Evolutionary conservation across 1,140 invertebrate species (phyloP).

Genomic region (Drosophila elegans): DNA sequence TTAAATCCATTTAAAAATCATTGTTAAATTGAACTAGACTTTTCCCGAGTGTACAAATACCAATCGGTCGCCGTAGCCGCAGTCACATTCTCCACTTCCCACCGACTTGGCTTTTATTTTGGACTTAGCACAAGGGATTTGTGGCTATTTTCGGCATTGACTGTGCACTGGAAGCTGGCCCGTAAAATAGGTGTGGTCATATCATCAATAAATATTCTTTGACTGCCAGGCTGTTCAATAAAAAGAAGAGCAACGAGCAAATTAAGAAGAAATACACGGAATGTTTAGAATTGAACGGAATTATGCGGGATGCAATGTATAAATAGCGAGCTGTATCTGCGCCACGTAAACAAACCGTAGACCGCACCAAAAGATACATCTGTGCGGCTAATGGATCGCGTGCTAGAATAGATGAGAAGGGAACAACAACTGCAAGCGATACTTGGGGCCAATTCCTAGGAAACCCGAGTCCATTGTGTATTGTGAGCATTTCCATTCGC

Average conservation of each 20-base stretch:
- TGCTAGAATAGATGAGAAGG: slow-evolving; percentile 32
- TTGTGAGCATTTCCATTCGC: slow-evolving; percentile 51
- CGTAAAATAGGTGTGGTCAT: slow-evolving; percentile 81
- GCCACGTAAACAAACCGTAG: slow-evolving; percentile 68
- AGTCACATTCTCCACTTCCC: slow-evolving; percentile 48
- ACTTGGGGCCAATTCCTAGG: slow-evolving; percentile 42
- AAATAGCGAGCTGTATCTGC: slow-evolving; percentile 67
- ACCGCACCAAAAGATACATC: slow-evolving; percentile 37
- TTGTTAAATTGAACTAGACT: no score
- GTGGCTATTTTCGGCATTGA: slow-evolving; percentile 67
- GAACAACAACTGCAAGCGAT: slow-evolving; percentile 44
- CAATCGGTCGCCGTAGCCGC: slow-evolving; percentile 20
- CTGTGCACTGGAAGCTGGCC: slow-evolving; percentile 27
- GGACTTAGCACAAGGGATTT: slow-evolving; percentile 74
- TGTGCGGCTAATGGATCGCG: slow-evolving; percentile 56
- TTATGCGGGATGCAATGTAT: slow-evolving; percentile 61
- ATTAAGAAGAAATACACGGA: slow-evolving; percentile 70
- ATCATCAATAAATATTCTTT: slow-evolving; percentile 75
- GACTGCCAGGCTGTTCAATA: slow-evolving; percentile 59
- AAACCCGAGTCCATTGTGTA: slow-evolving; percentile 58
- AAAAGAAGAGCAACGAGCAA: slow-evolving; percentile 72
- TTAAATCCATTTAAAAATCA: no score
- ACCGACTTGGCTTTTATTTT: slow-evolving; percentile 63
- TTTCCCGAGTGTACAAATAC: slow-evolving; percentile 12
- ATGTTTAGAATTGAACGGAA: slow-evolving; percentile 70